A percentile compares a stretch with the other conserved stretches of the same genome.
These are phyloP conservation scores for Toxotes lorentzi DNA, from an alignment of 2,797 vertebrate genomes.

Conservation along the genomic window DNA sequence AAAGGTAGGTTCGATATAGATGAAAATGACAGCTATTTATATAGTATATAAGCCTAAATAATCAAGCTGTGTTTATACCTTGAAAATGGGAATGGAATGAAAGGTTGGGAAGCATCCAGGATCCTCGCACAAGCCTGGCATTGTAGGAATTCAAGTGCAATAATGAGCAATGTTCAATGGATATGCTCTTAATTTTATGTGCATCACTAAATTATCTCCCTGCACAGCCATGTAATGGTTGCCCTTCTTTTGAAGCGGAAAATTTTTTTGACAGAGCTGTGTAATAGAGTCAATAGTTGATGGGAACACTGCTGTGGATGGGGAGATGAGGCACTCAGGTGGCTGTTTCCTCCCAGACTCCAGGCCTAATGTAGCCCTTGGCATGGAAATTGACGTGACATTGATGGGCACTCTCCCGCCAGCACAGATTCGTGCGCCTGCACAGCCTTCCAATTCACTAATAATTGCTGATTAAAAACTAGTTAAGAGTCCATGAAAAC, in stretches of 20 bases:
- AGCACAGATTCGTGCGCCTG: slow-evolving; percentile 78
- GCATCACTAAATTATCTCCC: slow-evolving; percentile 83
- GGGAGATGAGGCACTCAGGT: slow-evolving; percentile 83
- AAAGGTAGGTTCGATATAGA: slow-evolving; percentile 81
- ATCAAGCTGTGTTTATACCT: slow-evolving; percentile 71
- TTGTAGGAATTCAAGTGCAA: slow-evolving; percentile 77
- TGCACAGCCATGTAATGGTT: slow-evolving; percentile 81
- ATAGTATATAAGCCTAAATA: slow-evolving; percentile 76
- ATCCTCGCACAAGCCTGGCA: slow-evolving; percentile 52
- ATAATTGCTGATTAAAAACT: slow-evolving; percentile 97
- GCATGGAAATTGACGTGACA: slow-evolving; percentile 90
- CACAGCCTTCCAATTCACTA: slow-evolving; percentile 86
- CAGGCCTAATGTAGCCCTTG: slow-evolving; percentile 75
- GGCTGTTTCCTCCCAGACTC: slow-evolving; percentile 79
- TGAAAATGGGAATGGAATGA: slow-evolving; percentile 62
- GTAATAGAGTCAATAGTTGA: slow-evolving; percentile 84
- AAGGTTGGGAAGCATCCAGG: slow-evolving; percentile 63
- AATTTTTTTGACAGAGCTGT: slow-evolving; percentile 83
- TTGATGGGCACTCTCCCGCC: slow-evolving; percentile 86
- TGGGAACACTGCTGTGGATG: slow-evolving; percentile 76
- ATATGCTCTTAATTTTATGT: slow-evolving; percentile 81
- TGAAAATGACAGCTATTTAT: slow-evolving; percentile 83
- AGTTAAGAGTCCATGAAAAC: slow-evolving; percentile 94
- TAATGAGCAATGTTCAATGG: slow-evolving; percentile 81
- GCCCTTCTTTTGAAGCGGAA: slow-evolving; percentile 82